Conservation (phyloP, 1,140 invertebrate species). For the Euura lappo region DNA sequence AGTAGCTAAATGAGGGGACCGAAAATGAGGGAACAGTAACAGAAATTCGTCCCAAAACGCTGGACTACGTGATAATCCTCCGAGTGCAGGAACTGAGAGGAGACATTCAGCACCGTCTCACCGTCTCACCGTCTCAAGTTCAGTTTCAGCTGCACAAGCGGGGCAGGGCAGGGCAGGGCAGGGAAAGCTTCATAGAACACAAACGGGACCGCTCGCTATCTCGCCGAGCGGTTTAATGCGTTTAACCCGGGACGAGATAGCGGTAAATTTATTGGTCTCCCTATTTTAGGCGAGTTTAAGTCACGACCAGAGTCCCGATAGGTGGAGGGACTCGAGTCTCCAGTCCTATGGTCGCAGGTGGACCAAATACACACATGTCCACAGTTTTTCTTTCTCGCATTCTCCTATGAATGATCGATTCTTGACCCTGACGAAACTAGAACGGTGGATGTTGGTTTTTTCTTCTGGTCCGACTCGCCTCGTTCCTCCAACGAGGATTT, state of each 20-base stretch:
- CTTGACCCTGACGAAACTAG: too few relatives aligned
- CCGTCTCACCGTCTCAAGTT: too few relatives aligned
- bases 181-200: slow-evolving; percentile 29
- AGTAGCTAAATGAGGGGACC: too few relatives aligned
- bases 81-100: neutral
- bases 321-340: too few relatives aligned
- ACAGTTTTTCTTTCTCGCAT: too few relatives aligned
- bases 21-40: neutral
- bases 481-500: too few relatives aligned
- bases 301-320: neutral
- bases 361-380: too few relatives aligned
- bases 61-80: neutral
- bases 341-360: too few relatives aligned
- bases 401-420: too few relatives aligned
- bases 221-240: slow-evolving; percentile 59
- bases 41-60: neutral
- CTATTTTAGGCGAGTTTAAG: slow-evolving; percentile 51
- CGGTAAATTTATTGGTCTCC: slow-evolving; percentile 56
- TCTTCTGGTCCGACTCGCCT: too few relatives aligned
- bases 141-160: too few relatives aligned
- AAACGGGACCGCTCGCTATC: slow-evolving; percentile 56
- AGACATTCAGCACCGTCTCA: neutral
- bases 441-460: too few relatives aligned
- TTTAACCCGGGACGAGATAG: slow-evolving; percentile 59
- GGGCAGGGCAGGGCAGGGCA: neutral